Conservation (phyloP, 2,888 invertebrate species). For the Megalurothrips usitatus region DNA sequence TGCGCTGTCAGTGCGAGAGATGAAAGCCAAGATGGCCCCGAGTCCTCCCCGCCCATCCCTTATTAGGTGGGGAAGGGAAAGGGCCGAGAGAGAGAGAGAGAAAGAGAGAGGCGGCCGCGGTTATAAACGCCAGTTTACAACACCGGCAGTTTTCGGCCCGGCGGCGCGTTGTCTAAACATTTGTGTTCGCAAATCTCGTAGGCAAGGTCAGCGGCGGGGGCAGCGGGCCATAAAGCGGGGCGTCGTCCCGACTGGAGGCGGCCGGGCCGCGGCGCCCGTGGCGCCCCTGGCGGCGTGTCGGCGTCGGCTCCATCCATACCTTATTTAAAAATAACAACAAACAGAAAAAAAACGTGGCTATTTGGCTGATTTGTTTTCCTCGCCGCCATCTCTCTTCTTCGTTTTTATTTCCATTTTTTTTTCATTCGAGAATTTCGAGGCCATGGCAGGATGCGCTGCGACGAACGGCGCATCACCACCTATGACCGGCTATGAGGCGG, state of each 20-base stretch:
- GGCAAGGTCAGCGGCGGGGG: neutral
- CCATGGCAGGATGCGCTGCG: neutral
- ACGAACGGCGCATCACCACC: neutral
- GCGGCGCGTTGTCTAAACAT: neutral
- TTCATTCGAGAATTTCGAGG: neutral
- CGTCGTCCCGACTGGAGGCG: no score
- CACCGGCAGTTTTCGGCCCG: neutral
- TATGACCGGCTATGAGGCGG: neutral
- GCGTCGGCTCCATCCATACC: no score
- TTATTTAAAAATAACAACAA: no score
- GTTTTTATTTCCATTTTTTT: no score
- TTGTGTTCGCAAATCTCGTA: neutral
- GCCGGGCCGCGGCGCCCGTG: no score
- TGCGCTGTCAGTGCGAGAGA: neutral
- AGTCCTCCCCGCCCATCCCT: neutral
- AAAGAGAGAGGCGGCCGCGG: neutral
- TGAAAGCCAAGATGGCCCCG: constrained; percentile 11
- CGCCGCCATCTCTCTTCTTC: no score
- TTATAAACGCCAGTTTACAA: constrained; percentile 5
- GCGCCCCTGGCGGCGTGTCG: no score
- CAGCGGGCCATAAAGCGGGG: neutral
- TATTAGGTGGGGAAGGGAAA: neutral
- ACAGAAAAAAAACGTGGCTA: no score
- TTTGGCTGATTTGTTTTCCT: no score
- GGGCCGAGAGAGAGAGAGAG: neutral